phyloP scores from a whole-genome alignment of 2,888 invertebrate genomes.

The Dasysyrphus tricinctus region DNA sequence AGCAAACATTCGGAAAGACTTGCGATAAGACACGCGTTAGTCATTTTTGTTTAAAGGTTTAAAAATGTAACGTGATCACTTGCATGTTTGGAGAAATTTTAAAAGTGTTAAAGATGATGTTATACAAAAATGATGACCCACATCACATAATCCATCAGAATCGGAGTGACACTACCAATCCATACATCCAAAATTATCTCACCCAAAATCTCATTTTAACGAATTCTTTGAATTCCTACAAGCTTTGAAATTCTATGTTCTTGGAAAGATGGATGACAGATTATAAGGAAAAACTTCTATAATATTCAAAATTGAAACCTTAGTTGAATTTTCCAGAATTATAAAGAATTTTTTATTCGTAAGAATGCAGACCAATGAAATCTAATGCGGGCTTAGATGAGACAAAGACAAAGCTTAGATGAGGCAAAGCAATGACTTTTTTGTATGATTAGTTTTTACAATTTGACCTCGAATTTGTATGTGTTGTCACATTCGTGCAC shows the following conservation, averaged over 20 bases:
- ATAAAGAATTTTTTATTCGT: too few species aligned
- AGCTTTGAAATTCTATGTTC: too few species aligned
- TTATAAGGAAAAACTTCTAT: too few species aligned
- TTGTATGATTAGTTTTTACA: not conserved
- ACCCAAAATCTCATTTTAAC: not conserved
- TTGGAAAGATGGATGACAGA: too few species aligned
- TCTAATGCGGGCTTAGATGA: not conserved
- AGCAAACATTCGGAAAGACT: not conserved
- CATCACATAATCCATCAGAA: not conserved
- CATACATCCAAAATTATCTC: not conserved
- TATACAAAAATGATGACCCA: not conserved
- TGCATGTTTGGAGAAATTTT: not conserved
- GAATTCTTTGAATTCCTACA: not conserved
- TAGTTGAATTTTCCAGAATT: too few species aligned
- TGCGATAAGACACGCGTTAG: not conserved
- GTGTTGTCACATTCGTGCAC: conserved; percentile 7
- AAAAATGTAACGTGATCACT: not conserved
- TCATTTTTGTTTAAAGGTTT: not conserved
- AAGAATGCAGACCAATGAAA: not conserved
- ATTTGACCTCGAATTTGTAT: not conserved
- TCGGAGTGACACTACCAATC: not conserved
- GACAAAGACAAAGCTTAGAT: not conserved
- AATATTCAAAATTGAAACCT: too few species aligned
- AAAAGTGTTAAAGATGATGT: not conserved
- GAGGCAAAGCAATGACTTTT: conserved; percentile 13